Percentiles rank a stretch among this genome's conserved stretches.
Evolutionary conservation across 1,140 invertebrate species (phyloP).

Genomic region (Chionoecetes opilio): DNA sequence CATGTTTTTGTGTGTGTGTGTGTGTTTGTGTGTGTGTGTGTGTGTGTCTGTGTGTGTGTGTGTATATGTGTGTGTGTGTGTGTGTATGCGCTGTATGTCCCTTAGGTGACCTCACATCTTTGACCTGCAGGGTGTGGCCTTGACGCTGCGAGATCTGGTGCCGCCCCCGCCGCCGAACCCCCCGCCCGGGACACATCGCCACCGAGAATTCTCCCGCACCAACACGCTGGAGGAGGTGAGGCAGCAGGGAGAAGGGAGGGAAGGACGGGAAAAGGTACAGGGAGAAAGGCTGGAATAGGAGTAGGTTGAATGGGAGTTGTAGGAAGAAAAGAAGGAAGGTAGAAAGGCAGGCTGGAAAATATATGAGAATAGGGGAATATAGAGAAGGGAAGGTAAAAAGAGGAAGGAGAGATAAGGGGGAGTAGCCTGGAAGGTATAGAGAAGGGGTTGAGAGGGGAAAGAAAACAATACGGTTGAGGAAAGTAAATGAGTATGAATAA

Average conservation of each 20-base stretch:
- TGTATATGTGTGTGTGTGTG: too few relatives aligned
- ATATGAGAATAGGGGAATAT: not conserved
- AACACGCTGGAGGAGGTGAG: conserved; percentile 80
- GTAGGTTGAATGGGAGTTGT: not conserved
- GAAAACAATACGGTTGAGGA: not conserved
- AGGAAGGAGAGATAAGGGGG: not conserved
- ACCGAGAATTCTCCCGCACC: conserved; percentile 72
- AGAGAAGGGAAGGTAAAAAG: not conserved
- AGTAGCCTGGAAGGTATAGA: not conserved
- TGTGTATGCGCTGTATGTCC: not conserved
- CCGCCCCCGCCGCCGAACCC: conserved; percentile 77
- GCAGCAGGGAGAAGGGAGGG: not conserved
- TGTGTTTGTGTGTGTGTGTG: too few relatives aligned
- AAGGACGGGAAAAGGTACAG: not conserved
- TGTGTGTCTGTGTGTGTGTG: not conserved
- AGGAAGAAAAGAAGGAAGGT: not conserved
- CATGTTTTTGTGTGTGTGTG: too few relatives aligned
- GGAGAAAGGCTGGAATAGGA: not conserved
- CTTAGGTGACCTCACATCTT: not conserved
- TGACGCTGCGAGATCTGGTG: conserved; percentile 73
- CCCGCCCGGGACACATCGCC: conserved; percentile 60
- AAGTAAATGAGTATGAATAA: not conserved
- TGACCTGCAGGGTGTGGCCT: conserved; percentile 55
- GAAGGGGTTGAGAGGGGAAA: not conserved
- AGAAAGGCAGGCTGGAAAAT: not conserved